These are phyloP conservation scores for Ardeotis arabs DNA, from an alignment of 2,113 vertebrate species.

Conservation along the genomic window DNA sequence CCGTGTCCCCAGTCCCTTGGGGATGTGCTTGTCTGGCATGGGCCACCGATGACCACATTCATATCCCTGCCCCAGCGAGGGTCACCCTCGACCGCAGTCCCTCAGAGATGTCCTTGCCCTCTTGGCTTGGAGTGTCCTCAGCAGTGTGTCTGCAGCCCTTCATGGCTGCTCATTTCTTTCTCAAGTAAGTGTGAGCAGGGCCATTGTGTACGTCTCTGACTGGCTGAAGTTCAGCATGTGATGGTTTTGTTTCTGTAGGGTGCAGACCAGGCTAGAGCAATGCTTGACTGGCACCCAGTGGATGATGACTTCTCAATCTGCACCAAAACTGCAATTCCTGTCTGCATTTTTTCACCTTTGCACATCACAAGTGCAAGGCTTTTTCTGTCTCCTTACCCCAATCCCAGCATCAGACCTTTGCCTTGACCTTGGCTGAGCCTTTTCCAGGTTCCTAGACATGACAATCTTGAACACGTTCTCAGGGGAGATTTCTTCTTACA, in stretches of 20 bases:
- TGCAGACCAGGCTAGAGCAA: not conserved
- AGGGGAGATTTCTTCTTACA: not conserved
- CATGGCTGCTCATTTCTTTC: not conserved
- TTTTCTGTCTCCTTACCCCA: not conserved
- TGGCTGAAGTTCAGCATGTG: not conserved
- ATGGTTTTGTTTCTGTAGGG: not conserved
- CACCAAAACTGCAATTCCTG: not conserved
- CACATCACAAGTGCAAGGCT: not conserved
- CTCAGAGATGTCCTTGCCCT: not conserved
- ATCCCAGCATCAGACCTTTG: not conserved
- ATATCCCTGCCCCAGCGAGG: rapidly evolving
- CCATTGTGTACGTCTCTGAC: not conserved
- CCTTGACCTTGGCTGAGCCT: not conserved
- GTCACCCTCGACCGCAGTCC: not conserved
- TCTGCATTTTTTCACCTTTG: not conserved
- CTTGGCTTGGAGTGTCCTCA: not conserved
- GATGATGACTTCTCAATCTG: not conserved
- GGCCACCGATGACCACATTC: not conserved
- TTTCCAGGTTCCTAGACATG: not conserved
- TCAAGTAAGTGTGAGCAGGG: not conserved
- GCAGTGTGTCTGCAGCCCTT: not conserved
- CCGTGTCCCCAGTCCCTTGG: not conserved
- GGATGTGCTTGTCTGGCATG: not conserved
- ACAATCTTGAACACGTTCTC: not conserved
- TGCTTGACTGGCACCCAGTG: not conserved